phyloP scores from a whole-genome alignment of 2,113 vertebrate genomes.

The Heptranchias perlo region DNA sequence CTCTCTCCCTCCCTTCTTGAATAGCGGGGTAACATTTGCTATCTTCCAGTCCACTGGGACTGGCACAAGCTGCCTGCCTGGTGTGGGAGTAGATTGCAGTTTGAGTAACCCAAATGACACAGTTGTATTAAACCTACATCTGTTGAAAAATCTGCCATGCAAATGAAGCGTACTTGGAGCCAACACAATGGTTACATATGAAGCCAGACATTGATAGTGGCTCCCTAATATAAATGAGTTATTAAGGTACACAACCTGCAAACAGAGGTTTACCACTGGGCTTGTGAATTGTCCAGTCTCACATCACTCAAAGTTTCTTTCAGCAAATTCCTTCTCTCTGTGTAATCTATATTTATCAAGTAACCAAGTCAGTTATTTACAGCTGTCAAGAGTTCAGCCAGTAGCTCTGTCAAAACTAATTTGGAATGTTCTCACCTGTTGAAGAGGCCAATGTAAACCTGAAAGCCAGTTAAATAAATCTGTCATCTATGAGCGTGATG shows the following conservation, averaged over 20 bases:
- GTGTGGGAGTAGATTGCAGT: not conserved
- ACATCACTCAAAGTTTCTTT: not conserved
- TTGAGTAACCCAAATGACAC: not conserved
- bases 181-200: not conserved
- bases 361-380: not conserved
- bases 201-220: not conserved
- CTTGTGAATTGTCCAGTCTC: not conserved
- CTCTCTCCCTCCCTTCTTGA: too few species aligned
- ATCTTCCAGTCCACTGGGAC: too few species aligned
- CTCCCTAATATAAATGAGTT: not conserved
- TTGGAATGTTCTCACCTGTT: not conserved
- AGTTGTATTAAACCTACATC: not conserved
- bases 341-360: not conserved
- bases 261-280: not conserved
- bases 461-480: not conserved
- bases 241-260: not conserved
- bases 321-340: not conserved
- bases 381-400: not conserved
- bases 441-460: not conserved
- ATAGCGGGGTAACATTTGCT: too few species aligned
- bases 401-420: not conserved
- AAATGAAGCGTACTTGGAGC: not conserved
- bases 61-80: not conserved
- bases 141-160: not conserved
- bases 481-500: not conserved